Conservation (phyloP, 2,888 invertebrate genomes). For the Leptopilina syphax region DNA sequence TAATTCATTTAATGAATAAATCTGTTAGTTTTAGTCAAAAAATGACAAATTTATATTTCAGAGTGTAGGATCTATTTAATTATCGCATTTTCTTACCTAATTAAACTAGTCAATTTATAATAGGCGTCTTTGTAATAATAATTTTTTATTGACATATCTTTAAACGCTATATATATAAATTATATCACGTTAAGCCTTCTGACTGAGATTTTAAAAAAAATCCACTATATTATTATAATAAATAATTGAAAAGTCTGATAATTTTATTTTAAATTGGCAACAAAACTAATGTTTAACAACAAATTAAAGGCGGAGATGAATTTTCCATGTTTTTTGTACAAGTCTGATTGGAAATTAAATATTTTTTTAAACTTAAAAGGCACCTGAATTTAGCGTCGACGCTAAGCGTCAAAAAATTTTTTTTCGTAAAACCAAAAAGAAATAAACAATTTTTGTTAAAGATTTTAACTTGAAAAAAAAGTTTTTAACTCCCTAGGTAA, state of each 20-base stretch:
- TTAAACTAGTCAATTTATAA: constrained; percentile 24
- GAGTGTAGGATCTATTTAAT: neutral
- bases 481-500: too few relatives aligned
- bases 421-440: too few relatives aligned
- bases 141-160: constrained; percentile 33
- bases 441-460: too few relatives aligned
- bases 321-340: too few relatives aligned
- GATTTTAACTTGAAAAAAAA: too few relatives aligned
- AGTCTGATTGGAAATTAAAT: too few relatives aligned
- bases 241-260: neutral
- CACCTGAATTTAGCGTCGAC: too few relatives aligned
- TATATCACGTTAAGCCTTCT: constrained; percentile 12
- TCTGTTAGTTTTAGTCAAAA: too few relatives aligned
- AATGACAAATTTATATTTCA: too few relatives aligned
- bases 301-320: neutral
- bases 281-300: neutral
- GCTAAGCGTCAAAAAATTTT: too few relatives aligned
- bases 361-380: too few relatives aligned
- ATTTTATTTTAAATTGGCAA: constrained; percentile 7
- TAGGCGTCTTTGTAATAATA: neutral
- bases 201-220: constrained; percentile 21
- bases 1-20: too few relatives aligned
- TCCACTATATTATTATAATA: neutral
- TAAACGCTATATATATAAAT: neutral
- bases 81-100: neutral